Evolutionary conservation across 2,888 invertebrate genomes (phyloP).

Genomic region (Nasonia oneida): DNA sequence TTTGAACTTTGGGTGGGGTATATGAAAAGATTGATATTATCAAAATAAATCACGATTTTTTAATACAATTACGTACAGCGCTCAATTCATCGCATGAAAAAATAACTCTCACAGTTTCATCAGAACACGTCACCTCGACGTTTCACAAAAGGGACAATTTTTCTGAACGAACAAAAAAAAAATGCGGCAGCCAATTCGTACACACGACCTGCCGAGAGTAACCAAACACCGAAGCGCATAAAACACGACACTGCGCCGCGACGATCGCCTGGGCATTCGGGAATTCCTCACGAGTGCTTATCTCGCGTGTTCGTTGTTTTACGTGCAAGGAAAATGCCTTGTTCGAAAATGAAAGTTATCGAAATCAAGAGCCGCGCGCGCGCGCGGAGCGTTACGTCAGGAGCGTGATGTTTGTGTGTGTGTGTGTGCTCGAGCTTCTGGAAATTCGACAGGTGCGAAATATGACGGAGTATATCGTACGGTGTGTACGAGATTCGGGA

Average conservation of each 20-base stretch:
- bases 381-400: neutral
- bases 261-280: neutral
- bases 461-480: neutral
- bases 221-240: neutral
- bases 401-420: neutral
- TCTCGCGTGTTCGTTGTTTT: constrained; percentile 1
- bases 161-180: no score
- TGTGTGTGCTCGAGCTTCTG: neutral
- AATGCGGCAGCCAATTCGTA: neutral
- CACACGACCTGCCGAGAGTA: neutral
- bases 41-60: no score
- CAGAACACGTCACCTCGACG: no score
- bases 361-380: constrained; percentile 16
- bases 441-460: neutral
- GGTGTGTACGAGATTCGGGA: neutral
- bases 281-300: constrained; percentile 14
- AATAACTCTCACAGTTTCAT: no score
- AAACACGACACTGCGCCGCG: neutral
- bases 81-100: no score
- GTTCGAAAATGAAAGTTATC: constrained; percentile 33
- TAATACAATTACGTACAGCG: no score
- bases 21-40: no score
- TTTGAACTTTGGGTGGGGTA: no score
- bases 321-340: constrained; percentile 16
- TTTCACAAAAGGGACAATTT: no score